Conservation (phyloP, 64 coral and sea anemone species). For the Montipora efflorescens region DNA sequence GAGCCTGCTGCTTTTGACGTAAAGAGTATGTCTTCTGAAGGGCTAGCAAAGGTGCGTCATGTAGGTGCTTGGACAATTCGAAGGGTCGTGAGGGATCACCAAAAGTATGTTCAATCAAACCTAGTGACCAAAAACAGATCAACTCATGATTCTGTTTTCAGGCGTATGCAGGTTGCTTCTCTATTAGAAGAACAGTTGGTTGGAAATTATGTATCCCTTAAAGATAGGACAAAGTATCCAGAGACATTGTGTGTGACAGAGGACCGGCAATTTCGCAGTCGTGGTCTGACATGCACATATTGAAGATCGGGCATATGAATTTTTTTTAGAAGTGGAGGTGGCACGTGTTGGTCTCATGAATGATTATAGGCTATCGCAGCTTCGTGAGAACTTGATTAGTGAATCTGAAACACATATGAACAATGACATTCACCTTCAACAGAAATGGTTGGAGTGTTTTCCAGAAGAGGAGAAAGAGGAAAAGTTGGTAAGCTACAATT, state of each 20-base stretch:
- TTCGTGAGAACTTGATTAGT: conserved; percentile 12
- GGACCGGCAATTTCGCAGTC: conserved; percentile 37
- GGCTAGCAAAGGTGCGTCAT: background rate
- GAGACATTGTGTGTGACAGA: conserved; percentile 44
- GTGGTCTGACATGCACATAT: conserved; percentile 56
- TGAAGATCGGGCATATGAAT: conserved; percentile 60
- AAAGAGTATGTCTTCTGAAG: conserved; percentile 23
- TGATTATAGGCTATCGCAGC: background rate
- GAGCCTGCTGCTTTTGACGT: conserved; percentile 10
- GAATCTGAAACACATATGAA: background rate
- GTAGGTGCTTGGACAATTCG: conserved; percentile 52
- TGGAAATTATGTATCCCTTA: background rate
- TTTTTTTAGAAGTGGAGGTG: conserved; percentile 52
- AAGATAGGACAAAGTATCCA: background rate
- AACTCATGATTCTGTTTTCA: background rate
- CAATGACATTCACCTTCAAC: background rate
- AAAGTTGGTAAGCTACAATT: background rate
- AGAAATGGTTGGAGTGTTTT: conserved; percentile 52
- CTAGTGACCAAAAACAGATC: background rate
- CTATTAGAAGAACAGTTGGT: conserved; percentile 42
- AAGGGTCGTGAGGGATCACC: conserved; percentile 26
- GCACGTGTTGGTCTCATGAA: conserved; percentile 4
- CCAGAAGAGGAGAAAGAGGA: background rate
- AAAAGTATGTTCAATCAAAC: background rate
- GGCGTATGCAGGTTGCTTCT: background rate